Evolutionary conservation across 2,113 vertebrate genomes (phyloP).

Genomic region (Takifugu bimaculatus): DNA sequence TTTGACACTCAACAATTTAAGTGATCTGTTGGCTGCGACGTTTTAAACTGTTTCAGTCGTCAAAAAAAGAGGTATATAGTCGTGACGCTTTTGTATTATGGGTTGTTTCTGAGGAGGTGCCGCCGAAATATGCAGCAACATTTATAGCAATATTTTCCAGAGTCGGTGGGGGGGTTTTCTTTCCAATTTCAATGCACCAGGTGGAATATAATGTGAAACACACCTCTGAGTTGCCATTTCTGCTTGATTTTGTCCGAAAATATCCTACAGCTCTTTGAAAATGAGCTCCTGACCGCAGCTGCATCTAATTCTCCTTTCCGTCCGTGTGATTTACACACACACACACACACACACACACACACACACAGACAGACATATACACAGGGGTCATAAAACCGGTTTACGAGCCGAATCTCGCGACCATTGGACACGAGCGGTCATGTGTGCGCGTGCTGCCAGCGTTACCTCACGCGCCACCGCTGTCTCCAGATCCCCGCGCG

Average conservation of each 20-base stretch:
- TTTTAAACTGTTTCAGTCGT: too few species aligned
- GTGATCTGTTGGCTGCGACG: too few species aligned
- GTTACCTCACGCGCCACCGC: constrained; percentile 42
- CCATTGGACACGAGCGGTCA: constrained; percentile 59
- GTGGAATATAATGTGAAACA: neutral
- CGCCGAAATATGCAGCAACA: neutral
- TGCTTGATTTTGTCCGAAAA: too few species aligned
- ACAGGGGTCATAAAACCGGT: constrained; percentile 27
- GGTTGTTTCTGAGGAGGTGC: neutral
- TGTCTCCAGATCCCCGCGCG: constrained; percentile 27
- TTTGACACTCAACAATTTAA: too few species aligned
- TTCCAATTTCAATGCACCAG: neutral
- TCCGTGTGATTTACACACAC: constrained; percentile 7
- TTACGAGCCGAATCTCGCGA: constrained; percentile 31
- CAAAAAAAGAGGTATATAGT: too few species aligned
- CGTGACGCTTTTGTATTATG: too few species aligned
- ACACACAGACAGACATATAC: constrained; percentile 4
- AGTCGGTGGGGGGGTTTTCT: neutral
- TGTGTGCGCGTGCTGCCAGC: constrained; percentile 50
- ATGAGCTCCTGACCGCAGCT: constrained; percentile 28
- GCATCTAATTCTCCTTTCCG: constrained; percentile 23
- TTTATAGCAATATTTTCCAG: neutral
- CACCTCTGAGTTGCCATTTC: too few species aligned
- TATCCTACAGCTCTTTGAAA: constrained; percentile 1
- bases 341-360: constrained; percentile 3